Base-by-base conservation (phyloP, 2,888 invertebrate species). In the Ischnura elegans region DNA sequence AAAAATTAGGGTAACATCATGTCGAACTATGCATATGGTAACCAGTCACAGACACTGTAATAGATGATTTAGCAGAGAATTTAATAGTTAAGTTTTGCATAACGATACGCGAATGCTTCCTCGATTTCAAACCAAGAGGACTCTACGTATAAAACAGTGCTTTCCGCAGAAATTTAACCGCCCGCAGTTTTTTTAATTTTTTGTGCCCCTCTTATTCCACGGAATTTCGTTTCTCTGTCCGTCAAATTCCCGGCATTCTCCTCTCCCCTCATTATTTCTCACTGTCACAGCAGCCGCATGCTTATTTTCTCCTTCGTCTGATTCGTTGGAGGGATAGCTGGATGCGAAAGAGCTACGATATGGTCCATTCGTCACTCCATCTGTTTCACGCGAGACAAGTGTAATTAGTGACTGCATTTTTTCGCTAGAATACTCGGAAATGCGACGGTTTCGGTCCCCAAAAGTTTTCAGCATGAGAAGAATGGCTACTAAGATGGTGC, bases 341-440 rank as follows among this genome's bases (percentile, higher is more conserved):
- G 3, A 36, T 42, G 45, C 43, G 36, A 87, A 46, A 46, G 21
- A 13, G 19, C 25, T 16, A 19, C 21, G 36, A 10, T 29, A 29
- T 21, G 47, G 87, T 36, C 55, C 87, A 42, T 87, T 51, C 55
- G 42, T 87, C 87, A 87, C 47, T 87, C 87, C 87, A 87, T 87
- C 87, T 87, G 87, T 6, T 51, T 13, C 47, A 42, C 21, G 87
- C 42, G 43, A 61, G 90, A 90, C 66, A 55, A 5, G 29, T 16
- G 90, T 66, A 90, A 90, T 90, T 90, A 90, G 16, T 16, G 90
- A 51, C 90, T 36, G 43, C 90, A 90, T 90, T 90, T 90, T 90
- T 90, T 47, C 61, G 6, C 76, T 29, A 19, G 42, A 90, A 90
- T 90, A 90, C 90, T 90, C 61, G 66, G 90, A 90, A 90, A 66